Conservation (phyloP, 2,113 vertebrate genomes). For the Phoenicopterus ruber region DNA sequence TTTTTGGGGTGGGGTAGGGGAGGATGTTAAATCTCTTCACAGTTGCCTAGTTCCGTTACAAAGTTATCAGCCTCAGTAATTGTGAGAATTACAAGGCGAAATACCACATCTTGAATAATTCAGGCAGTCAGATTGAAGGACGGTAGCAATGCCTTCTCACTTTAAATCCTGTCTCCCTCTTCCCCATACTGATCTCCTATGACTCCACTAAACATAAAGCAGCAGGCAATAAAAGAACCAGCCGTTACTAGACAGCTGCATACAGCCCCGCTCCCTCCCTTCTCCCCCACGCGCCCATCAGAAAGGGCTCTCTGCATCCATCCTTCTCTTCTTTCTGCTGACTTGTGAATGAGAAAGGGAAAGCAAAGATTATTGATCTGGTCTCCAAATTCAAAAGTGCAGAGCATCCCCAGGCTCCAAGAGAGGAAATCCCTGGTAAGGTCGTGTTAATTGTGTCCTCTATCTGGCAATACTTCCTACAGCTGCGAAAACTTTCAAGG, state of each 20-base stretch:
- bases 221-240: not conserved
- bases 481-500: not conserved
- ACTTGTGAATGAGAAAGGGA: not conserved
- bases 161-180: slow-evolving; percentile 5
- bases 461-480: not conserved
- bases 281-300: not conserved
- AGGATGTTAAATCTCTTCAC: not conserved
- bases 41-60: not conserved
- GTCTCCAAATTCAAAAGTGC: not conserved
- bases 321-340: not conserved
- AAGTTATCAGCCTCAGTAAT: not conserved
- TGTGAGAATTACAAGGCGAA: not conserved
- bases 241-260: not conserved
- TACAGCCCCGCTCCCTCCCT: not conserved
- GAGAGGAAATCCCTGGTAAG: not conserved
- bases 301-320: not conserved
- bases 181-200: not conserved
- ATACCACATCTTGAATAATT: not conserved
- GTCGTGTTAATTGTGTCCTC: not conserved
- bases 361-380: not conserved
- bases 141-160: not conserved
- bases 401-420: not conserved
- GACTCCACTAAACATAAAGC: not conserved
- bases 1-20: not conserved
- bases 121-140: not conserved